phyloP scores from a whole-genome alignment of 2,113 vertebrate genomes.

The Fulmarus glacialis region DNA sequence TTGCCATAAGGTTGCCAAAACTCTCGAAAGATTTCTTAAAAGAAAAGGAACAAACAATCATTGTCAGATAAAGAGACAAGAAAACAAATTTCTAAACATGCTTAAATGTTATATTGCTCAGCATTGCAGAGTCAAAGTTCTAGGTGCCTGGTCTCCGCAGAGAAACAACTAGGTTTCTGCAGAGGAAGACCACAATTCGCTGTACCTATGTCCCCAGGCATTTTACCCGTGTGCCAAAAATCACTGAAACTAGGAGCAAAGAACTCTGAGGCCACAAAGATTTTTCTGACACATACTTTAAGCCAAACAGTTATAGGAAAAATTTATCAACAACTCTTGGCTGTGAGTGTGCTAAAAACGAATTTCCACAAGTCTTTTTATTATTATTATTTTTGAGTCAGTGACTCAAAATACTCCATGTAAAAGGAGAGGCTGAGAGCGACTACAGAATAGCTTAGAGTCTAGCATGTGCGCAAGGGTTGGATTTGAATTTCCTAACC shows the following conservation, averaged over 20 bases:
- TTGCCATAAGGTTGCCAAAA: neutral
- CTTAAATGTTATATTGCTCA: neutral
- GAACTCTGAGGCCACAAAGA: neutral
- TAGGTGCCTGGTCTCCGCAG: neutral
- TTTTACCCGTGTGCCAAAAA: neutral
- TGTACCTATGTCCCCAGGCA: fast-evolving
- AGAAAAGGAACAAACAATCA: neutral
- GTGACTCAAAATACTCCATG: neutral
- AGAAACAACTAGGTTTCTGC: neutral
- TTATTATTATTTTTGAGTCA: neutral
- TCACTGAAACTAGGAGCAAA: neutral
- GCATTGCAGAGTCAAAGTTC: neutral
- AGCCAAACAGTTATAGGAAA: neutral
- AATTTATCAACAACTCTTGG: neutral
- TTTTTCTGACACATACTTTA: neutral
- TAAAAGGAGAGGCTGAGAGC: neutral
- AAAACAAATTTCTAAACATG: neutral
- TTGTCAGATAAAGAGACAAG: neutral
- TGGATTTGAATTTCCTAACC: neutral
- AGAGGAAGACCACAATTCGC: neutral
- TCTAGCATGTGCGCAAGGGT: neutral
- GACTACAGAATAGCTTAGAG: neutral
- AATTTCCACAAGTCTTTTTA: neutral
- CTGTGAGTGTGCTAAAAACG: neutral
- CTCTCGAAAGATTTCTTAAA: neutral